phyloP scores from a whole-genome alignment of 1,140 invertebrate species.

The Calliopsis andreniformis region DNA sequence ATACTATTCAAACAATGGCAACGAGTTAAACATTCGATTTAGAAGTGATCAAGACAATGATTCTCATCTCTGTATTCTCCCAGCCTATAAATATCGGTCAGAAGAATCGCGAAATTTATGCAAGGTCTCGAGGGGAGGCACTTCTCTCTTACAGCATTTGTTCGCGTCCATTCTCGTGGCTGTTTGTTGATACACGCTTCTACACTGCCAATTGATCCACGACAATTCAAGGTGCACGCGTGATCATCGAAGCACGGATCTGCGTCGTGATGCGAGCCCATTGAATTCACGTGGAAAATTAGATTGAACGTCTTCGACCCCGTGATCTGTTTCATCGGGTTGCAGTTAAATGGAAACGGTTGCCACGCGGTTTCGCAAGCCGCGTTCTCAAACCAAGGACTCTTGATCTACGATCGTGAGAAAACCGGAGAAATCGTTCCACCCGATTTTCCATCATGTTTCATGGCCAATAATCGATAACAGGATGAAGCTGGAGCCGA shows the following conservation, averaged over 20 bases:
- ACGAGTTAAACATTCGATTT: too few relatives aligned
- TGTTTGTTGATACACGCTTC: conserved; percentile 27
- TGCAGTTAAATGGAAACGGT: conserved; percentile 17
- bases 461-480: conserved; percentile 20
- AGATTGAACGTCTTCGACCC: conserved; percentile 24
- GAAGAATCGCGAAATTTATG: conserved; percentile 6
- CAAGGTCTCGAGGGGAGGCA: background rate
- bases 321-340: conserved; percentile 12
- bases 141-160: background rate
- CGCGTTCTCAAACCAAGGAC: background rate
- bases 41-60: background rate
- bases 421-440: conserved; percentile 38
- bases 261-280: conserved; percentile 39
- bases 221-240: conserved; percentile 44
- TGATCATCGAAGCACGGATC: conserved; percentile 30
- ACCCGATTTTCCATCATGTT: conserved; percentile 10
- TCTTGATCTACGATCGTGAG: conserved; percentile 29
- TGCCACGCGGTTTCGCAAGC: conserved; percentile 13
- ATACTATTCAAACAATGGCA: too few relatives aligned
- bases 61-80: background rate
- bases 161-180: background rate
- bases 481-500: too few relatives aligned
- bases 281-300: conserved; percentile 51
- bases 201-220: conserved; percentile 46
- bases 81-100: background rate